A percentile compares a stretch with the other conserved stretches of the same genome.
Evolutionary conservation across 1,140 invertebrate species (phyloP).

Genomic region (Melipona quadrifasciata): DNA sequence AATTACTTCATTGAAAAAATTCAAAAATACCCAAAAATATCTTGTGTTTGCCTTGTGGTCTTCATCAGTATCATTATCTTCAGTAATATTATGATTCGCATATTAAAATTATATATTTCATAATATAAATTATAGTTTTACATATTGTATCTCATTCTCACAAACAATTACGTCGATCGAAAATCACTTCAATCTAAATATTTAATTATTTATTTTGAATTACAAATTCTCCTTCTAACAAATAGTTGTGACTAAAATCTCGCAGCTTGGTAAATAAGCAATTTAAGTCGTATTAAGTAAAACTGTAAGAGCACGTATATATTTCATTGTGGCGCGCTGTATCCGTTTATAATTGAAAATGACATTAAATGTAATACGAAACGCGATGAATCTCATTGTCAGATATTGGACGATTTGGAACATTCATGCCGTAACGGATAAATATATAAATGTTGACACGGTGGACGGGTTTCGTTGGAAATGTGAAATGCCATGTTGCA

Average conservation of each 20-base stretch:
- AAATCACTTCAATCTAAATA: too few relatives aligned
- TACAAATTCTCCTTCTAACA: neutral
- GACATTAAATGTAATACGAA: neutral
- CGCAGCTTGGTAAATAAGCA: neutral
- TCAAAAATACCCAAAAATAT: too few relatives aligned
- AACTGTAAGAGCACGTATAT: neutral
- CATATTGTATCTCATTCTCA: too few relatives aligned
- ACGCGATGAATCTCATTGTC: neutral
- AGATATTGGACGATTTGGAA: neutral
- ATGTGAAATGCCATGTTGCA: neutral
- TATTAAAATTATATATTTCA: too few relatives aligned
- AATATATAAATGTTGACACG: neutral
- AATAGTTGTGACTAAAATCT: neutral
- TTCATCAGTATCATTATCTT: too few relatives aligned
- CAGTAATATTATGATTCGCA: too few relatives aligned
- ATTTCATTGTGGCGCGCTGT: neutral
- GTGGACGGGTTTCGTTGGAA: neutral
- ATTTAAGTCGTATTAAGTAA: neutral
- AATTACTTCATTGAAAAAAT: too few relatives aligned
- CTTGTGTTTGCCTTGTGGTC: accelerated
- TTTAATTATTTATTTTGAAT: too few relatives aligned
- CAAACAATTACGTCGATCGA: too few relatives aligned
- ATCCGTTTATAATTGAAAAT: neutral
- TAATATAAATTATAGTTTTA: too few relatives aligned
- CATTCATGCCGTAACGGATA: too few relatives aligned